Evolutionary conservation across 2,113 vertebrate species (phyloP).

Genomic region (Haemorhous mexicanus): DNA sequence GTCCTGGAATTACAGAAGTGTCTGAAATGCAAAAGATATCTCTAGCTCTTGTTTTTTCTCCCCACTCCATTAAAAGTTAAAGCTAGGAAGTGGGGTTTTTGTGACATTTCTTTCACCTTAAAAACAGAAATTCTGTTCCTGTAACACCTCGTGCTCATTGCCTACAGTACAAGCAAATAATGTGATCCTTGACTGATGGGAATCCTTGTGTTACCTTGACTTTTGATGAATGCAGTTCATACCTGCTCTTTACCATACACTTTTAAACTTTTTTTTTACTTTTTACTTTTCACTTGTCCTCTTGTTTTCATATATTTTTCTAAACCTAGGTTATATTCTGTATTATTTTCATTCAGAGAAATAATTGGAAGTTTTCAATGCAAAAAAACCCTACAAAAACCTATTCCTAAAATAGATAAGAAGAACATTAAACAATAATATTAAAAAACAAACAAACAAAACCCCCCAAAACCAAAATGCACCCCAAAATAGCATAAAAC

Average conservation of each 20-base stretch:
- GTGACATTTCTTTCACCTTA: not conserved
- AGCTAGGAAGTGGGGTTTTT: not conserved
- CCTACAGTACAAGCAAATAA: not conserved
- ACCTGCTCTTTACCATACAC: not conserved
- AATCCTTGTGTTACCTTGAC: not conserved
- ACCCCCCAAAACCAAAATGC: fast-evolving
- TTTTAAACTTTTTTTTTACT: not conserved
- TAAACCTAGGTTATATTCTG: not conserved
- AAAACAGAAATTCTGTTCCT: not conserved
- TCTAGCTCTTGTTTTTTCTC: not conserved
- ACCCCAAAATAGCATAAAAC: not conserved
- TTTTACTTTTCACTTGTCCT: not conserved
- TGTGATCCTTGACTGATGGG: not conserved
- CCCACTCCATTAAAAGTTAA: not conserved
- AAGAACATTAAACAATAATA: not conserved
- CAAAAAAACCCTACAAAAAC: not conserved
- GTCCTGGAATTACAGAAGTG: not conserved
- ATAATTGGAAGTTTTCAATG: not conserved
- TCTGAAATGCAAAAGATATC: not conserved
- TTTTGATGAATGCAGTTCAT: not conserved
- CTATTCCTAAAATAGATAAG: not conserved
- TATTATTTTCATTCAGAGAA: not conserved
- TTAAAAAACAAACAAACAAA: not conserved
- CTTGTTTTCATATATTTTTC: not conserved
- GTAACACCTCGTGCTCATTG: fast-evolving